Evolutionary conservation across 2,797 vertebrate genomes (phyloP), one percentile per base, ranked within the genome.

Genomic region (Pipistrellus kuhlii): DNA sequence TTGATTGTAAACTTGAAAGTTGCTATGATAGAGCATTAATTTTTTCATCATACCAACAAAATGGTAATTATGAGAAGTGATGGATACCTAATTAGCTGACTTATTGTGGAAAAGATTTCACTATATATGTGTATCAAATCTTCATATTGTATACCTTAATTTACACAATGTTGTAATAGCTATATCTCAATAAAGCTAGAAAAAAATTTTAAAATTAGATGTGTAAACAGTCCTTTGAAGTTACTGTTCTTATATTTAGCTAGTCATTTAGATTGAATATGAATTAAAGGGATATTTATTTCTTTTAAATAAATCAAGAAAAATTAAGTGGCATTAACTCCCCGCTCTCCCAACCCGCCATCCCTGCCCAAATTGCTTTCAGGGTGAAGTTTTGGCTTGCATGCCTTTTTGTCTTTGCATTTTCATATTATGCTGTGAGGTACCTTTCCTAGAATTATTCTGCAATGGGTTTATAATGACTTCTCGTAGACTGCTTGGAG

Each of bases 401-500:
- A 41, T 21, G 13, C 20, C 35, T 75, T 88, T 27, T 6, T 75
- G 71, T 51, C 23, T 90, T 82, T 51, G n/a, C 30, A 11, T 69
- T 78, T 75, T 69, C 57, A 15, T 4, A 41, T 18, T 11, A 25
- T 18, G 6, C 30, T 64, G 12, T 55, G n/a, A 48, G 55, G 35
- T 44, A n/a, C 27, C 73, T 64, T 88, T 78, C 51, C 46, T 71
- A 8, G 7, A 81, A 62, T 73, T 75, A 46, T 71, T 21, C 25
- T 64, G 82, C 18, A 18, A 9, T 13, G 64, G 75, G 30, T 48
- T 96, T 73, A 51, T 55, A 90, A 72, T 30, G 17, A 85, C 71
- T 76, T 90, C 83, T 30, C 84, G 35, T 59, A 90, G 85, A 80
- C 38, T 87, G 17, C 10, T 41, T 38, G 32, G 78, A 82, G 80